A percentile compares a stretch with the other conserved stretches of the same genome.
These are phyloP conservation scores for Chaitophorus viminalis DNA, from an alignment of 2,888 invertebrate species.

Conservation along the genomic window DNA sequence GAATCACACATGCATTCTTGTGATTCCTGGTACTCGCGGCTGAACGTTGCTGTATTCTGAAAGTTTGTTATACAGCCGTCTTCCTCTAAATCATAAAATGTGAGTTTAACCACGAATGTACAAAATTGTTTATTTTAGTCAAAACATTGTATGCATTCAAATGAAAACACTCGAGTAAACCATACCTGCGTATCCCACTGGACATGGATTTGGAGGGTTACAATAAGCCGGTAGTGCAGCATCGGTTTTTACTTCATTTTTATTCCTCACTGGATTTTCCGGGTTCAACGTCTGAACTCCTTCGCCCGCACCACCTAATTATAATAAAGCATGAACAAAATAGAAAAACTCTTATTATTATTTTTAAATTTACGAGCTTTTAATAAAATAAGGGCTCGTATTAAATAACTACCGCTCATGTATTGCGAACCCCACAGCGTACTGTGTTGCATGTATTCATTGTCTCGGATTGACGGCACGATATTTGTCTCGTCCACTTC, in stretches of 20 bases:
- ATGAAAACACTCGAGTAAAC: neutral
- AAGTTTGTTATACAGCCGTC: constrained; percentile 92
- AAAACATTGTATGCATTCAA: neutral
- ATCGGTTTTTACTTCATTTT: constrained; percentile 87
- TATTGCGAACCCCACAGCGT: constrained; percentile 82
- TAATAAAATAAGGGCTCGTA: too few relatives aligned
- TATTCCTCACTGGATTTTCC: constrained; percentile 72
- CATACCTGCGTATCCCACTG: constrained; percentile 86
- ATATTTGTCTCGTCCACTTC: constrained; percentile 77
- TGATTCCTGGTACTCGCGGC: constrained; percentile 88
- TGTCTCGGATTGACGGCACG: constrained; percentile 84
- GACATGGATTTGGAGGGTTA: constrained; percentile 99
- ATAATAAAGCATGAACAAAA: neutral
- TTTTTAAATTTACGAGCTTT: too few relatives aligned
- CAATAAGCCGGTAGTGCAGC: constrained; percentile 96
- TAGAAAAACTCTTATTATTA: too few relatives aligned
- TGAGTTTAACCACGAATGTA: neutral
- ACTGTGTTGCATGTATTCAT: constrained; percentile 84
- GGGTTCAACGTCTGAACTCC: constrained; percentile 75
- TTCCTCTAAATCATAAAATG: constrained; percentile 71
- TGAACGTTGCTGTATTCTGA: constrained; percentile 94
- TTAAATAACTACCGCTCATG: constrained; percentile 72
- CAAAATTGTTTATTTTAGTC: too few relatives aligned
- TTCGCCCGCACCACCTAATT: constrained; percentile 78
- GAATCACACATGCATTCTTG: constrained; percentile 98